Base-by-base conservation (phyloP, 1,140 invertebrate species). In the Oncopodura yosiiana region DNA sequence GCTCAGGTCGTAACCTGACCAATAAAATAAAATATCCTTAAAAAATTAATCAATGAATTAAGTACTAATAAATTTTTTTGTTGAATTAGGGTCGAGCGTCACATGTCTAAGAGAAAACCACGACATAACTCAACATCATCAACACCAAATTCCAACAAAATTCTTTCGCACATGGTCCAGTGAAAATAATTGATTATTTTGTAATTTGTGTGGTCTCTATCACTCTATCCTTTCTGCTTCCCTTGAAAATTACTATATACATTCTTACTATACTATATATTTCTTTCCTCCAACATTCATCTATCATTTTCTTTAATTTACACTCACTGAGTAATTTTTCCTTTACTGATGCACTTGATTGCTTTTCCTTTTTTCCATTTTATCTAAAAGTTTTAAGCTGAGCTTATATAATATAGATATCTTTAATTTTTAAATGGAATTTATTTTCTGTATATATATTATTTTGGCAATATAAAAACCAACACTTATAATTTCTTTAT, bases 131-230 rank as follows among this genome's bases (percentile, higher is more conserved):
- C 32, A 2, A 39, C 5, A 18, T 18, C 14, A 43, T 30, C 30
- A 27, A 42, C 44, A 0, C 43, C 49, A 36, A 53, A 21, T 14
- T 51, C 26, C 23, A 39, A 43, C 18, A 34, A 46, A 14, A 48
- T 61, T 29, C 50, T 56, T 14, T 49, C 53, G 36, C 34, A n/a
- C n/a, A n/a, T 61, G 59, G 59, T 60, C 43, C 21, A 55, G 48
- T 49, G 24, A 26, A 53, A 43, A 42, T 44, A 9, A 41, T 21
- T 41, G 8, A 6, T 16, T 41, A 41, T n/a, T n/a, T n/a, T n/a
- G 19, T 16, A 41, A 6, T 41, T 41, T 9, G 18, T 9, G 18
- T 9, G 18, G 38, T 9, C 38, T 16, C 38, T 6, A 18, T n/a
- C 18, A 8, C 5, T 21, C 38, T 41, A 16, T 6, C 18, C 8